Evolutionary conservation across 2,888 invertebrate genomes (phyloP).

Genomic region (Dynastes hyllus): DNA sequence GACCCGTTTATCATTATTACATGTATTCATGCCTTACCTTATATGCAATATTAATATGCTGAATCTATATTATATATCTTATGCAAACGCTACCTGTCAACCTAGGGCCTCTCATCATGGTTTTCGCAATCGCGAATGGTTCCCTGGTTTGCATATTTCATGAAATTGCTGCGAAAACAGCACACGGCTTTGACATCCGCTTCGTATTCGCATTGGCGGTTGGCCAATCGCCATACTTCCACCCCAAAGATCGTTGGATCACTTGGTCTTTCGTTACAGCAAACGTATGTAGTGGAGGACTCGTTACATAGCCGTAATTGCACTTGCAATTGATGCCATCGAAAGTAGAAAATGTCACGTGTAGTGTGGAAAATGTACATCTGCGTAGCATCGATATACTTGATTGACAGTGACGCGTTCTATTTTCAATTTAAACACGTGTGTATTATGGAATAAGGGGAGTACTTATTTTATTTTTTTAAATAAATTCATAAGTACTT

Average conservation of each 20-base stretch:
- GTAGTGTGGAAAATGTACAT: too few species aligned
- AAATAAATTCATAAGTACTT: too few species aligned
- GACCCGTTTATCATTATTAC: not conserved
- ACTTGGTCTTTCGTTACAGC: too few species aligned
- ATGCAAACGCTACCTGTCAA: too few species aligned
- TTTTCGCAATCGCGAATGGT: not conserved
- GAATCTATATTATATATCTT: not conserved
- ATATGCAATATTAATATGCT: constrained; percentile 5
- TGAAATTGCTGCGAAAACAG: not conserved
- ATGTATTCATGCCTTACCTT: not conserved
- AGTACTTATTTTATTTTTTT: too few species aligned
- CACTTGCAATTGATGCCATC: too few species aligned
- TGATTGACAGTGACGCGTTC: not conserved
- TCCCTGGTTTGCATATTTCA: not conserved
- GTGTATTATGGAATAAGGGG: not conserved
- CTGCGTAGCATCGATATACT: too few species aligned
- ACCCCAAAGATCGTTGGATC: not conserved
- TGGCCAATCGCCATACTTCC: not conserved
- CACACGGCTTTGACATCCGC: not conserved
- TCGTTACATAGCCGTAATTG: too few species aligned
- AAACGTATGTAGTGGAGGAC: too few species aligned
- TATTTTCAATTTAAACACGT: not conserved
- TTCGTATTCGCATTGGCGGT: not conserved
- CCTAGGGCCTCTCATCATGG: too few species aligned
- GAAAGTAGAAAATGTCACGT: too few species aligned